A percentile compares a stretch with the other conserved stretches of the same genome.
Evolutionary conservation across 1,140 invertebrate species (phyloP).

Genomic region (Macrocentrus cingulum): DNA sequence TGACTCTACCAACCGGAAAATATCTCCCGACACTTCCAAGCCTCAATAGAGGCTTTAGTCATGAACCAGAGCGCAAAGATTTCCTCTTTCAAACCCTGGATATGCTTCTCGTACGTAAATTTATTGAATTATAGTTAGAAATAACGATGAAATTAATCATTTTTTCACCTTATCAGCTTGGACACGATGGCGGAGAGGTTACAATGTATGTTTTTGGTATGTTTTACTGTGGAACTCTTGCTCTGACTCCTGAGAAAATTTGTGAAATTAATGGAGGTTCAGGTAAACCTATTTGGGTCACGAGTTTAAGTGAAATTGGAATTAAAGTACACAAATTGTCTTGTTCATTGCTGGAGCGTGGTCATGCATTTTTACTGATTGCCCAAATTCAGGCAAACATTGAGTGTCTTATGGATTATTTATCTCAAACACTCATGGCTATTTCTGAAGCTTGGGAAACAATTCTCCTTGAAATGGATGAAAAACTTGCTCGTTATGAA

Average conservation of each 20-base stretch:
- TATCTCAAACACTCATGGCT: slow-evolving; percentile 77
- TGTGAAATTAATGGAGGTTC: slow-evolving; percentile 46
- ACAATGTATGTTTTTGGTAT: slow-evolving; percentile 82
- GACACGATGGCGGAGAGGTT: slow-evolving; percentile 72
- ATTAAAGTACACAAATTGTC: slow-evolving; percentile 44
- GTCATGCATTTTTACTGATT: slow-evolving; percentile 50
- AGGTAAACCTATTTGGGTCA: slow-evolving; percentile 48
- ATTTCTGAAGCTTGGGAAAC: slow-evolving; percentile 94
- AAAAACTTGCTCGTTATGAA: slow-evolving; percentile 87
- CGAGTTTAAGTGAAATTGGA: slow-evolving; percentile 37
- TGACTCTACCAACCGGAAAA: slow-evolving; percentile 43
- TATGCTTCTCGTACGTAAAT: slow-evolving; percentile 51
- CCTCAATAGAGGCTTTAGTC: slow-evolving; percentile 62
- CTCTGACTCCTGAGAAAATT: slow-evolving; percentile 57
- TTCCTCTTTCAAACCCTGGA: slow-evolving; percentile 47
- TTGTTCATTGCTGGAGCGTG: slow-evolving; percentile 47
- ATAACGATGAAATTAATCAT: background rate
- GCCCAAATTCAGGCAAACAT: slow-evolving; percentile 54
- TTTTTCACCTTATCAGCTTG: slow-evolving; percentile 68
- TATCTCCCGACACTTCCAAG: slow-evolving; percentile 63
- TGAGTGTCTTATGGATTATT: slow-evolving; percentile 63
- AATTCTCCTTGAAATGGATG: slow-evolving; percentile 91
- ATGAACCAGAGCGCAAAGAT: slow-evolving; percentile 53
- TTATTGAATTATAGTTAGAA: slow-evolving; percentile 19
- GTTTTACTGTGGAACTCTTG: slow-evolving; percentile 74